phyloP scores from a whole-genome alignment of 2,113 vertebrate species.

The Rhineura floridana region DNA sequence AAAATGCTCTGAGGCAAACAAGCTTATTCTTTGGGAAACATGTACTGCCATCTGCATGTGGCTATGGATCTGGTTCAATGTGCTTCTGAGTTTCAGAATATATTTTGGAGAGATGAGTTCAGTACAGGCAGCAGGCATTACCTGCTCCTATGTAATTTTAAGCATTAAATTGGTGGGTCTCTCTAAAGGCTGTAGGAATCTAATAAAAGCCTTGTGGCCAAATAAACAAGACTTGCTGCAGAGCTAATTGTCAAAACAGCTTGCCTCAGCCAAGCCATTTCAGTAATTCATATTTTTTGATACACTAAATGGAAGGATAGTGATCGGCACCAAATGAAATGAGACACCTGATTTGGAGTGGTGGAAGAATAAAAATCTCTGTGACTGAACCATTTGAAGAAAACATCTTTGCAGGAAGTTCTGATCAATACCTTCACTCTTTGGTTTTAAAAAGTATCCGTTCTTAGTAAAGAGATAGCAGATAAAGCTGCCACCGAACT shows the following conservation, averaged over 20 bases:
- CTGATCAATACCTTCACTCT: constrained; percentile 65
- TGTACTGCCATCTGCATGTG: background rate
- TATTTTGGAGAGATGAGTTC: background rate
- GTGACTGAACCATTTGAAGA: constrained; percentile 56
- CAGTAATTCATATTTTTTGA: constrained; percentile 45
- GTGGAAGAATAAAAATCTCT: constrained; percentile 29
- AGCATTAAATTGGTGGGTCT: background rate
- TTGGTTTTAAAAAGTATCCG: constrained; percentile 63
- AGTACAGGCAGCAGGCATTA: background rate
- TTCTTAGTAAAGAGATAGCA: constrained; percentile 45
- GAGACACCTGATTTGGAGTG: constrained; percentile 54
- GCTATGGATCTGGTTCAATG: background rate
- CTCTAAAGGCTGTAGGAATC: constrained; percentile 41
- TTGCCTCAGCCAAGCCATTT: constrained; percentile 37
- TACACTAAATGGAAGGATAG: constrained; percentile 47
- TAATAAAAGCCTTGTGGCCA: constrained; percentile 29
- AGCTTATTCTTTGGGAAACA: background rate
- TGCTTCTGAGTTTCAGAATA: background rate
- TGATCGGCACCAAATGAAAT: constrained; percentile 50
- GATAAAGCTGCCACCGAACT: constrained; percentile 44
- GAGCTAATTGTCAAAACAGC: constrained; percentile 50
- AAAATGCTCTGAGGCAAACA: background rate
- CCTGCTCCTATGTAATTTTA: background rate
- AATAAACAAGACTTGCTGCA: constrained; percentile 36
- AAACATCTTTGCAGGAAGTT: constrained; percentile 52